Evolutionary conservation across 1,140 invertebrate species (phyloP).

Genomic region (Zophobas morio): DNA sequence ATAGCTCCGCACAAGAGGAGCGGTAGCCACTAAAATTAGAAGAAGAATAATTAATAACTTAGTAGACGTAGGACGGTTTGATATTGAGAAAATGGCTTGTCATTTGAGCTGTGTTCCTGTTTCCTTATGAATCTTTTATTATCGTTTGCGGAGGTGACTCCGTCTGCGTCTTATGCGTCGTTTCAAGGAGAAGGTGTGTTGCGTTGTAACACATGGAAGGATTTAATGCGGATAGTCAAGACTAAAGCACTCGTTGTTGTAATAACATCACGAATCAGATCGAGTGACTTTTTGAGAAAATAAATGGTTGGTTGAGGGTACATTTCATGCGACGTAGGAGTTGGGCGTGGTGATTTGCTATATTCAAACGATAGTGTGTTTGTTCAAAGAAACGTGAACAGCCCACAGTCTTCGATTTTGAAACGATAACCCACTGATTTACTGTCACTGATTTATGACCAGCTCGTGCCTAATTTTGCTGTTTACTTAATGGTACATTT

Average conservation of each 20-base stretch:
- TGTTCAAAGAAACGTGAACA: slow-evolving; percentile 19
- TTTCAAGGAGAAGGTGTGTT: slow-evolving; percentile 21
- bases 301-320: not conserved
- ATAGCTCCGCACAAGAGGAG: slow-evolving; percentile 56
- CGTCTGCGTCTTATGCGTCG: slow-evolving; percentile 15
- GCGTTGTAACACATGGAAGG: not conserved
- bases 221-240: not conserved
- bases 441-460: slow-evolving; percentile 21
- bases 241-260: not conserved
- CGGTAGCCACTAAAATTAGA: slow-evolving; percentile 60
- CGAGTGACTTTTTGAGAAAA: slow-evolving; percentile 14
- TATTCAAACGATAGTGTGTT: slow-evolving; percentile 19
- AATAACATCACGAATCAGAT: slow-evolving; percentile 27
- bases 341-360: slow-evolving; percentile 6
- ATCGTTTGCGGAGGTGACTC: not conserved
- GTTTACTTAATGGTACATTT: slow-evolving; percentile 7
- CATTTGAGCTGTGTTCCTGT: not conserved
- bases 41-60: not conserved
- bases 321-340: slow-evolving; percentile 18
- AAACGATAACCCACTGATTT: slow-evolving; percentile 20
- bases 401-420: slow-evolving; percentile 28
- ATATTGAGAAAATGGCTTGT: not conserved
- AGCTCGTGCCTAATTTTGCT: slow-evolving; percentile 23
- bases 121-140: not conserved
- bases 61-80: not conserved